Evolutionary conservation across 2,797 vertebrate genomes (phyloP).

Genomic region (Lycodopsis pacificus): DNA sequence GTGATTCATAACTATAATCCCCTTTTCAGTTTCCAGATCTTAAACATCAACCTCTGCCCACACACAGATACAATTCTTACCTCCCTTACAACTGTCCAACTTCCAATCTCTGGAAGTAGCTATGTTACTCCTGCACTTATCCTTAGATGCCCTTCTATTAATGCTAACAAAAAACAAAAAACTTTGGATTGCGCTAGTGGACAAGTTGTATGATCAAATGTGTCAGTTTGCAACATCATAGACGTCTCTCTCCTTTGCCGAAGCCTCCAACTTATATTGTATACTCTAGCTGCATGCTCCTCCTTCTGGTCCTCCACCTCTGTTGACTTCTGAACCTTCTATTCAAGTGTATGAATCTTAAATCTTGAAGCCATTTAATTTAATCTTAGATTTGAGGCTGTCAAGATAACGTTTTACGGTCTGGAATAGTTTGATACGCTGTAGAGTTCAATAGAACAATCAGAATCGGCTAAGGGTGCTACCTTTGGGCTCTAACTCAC

Average conservation of each 20-base stretch:
- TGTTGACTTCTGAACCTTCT: background rate
- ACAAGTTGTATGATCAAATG: slow-evolving; percentile 15
- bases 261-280: background rate
- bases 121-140: slow-evolving; percentile 22
- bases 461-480: background rate
- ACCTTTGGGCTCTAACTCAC: background rate
- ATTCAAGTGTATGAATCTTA: background rate
- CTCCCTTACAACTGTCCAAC: slow-evolving; percentile 34
- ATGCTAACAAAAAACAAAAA: slow-evolving; percentile 1
- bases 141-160: slow-evolving; percentile 22
- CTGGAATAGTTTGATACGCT: background rate
- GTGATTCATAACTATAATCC: slow-evolving; percentile 63
- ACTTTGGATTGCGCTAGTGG: background rate
- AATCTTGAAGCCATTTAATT: background rate
- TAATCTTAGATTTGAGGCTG: background rate
- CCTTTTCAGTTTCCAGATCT: slow-evolving; percentile 49
- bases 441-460: background rate
- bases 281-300: background rate
- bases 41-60: slow-evolving; percentile 60
- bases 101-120: slow-evolving; percentile 38
- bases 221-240: slow-evolving; percentile 3
- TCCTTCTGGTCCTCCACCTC: background rate
- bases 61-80: slow-evolving; percentile 42
- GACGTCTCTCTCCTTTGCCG: background rate
- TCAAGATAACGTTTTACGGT: background rate